Conservation (phyloP, 2,888 invertebrate species). For the Drosophila colorata region DNA sequence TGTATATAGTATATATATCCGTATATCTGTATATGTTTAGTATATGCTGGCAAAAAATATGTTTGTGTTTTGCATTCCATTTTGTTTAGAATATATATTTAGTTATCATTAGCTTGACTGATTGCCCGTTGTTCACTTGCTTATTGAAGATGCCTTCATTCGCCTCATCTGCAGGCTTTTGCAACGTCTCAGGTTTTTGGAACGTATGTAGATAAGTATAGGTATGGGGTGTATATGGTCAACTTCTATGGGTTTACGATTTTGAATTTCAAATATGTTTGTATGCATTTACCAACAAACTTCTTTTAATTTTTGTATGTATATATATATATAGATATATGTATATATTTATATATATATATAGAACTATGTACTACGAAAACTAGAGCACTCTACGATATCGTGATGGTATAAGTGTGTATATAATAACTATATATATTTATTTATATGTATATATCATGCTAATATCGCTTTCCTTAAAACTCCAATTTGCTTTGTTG, state of each 20-base stretch:
- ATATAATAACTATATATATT: conserved; percentile 38
- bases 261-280: conserved; percentile 35
- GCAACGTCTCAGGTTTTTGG: conserved; percentile 34
- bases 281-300: conserved; percentile 64
- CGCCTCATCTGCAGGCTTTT: conserved; percentile 10
- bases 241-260: conserved; percentile 37
- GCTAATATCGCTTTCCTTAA: conserved; percentile 52
- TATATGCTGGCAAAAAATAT: conserved; percentile 72
- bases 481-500: conserved; percentile 69
- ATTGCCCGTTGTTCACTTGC: conserved; percentile 67
- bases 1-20: conserved; percentile 42
- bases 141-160: conserved; percentile 51
- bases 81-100: conserved; percentile 57
- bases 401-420: conserved; percentile 15
- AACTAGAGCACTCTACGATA: conserved; percentile 66
- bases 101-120: conserved; percentile 66
- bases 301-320: conserved; percentile 30
- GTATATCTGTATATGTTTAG: conserved; percentile 32
- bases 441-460: conserved; percentile 22
- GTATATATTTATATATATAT: conserved; percentile 44
- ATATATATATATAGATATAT: conserved; percentile 11
- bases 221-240: conserved; percentile 25
- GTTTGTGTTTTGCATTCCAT: conserved; percentile 30
- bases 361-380: conserved; percentile 57
- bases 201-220: conserved; percentile 32